Evolutionary conservation across 2,888 invertebrate genomes (phyloP).

Genomic region (Lasioglossum morio): DNA sequence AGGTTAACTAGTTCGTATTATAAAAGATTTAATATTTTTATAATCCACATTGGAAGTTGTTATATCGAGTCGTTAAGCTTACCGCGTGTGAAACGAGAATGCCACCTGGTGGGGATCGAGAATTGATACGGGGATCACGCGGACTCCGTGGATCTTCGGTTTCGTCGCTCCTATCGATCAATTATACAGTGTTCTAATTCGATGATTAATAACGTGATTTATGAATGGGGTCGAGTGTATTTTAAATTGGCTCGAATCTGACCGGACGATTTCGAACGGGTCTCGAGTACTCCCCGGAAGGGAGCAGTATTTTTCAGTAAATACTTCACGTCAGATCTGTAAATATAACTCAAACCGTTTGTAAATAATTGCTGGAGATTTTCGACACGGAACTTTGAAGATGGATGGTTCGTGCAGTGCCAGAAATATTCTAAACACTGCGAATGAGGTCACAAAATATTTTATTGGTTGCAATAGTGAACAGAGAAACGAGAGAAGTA

Average conservation of each 20-base stretch:
- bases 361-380: background rate
- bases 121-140: background rate
- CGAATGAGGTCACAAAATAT: background rate
- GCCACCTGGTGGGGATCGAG: background rate
- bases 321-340: background rate
- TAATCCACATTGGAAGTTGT: conserved; percentile 87
- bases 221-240: background rate
- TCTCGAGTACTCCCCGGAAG: background rate
- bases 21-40: conserved; percentile 85
- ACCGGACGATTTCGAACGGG: background rate
- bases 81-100: conserved; percentile 53
- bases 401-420: background rate
- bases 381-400: background rate
- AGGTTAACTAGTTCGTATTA: conserved; percentile 74
- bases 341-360: background rate
- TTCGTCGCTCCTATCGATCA: conserved; percentile 41
- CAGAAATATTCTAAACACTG: background rate
- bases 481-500: no score
- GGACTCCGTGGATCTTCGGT: conserved; percentile 38
- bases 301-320: background rate
- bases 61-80: conserved; percentile 82
- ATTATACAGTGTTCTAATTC: background rate
- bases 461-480: no score
- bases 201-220: background rate
- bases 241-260: background rate